Percentiles rank a stretch among this genome's conserved stretches.
Conservation (phyloP, 1,140 invertebrate species). For the Mizuhopecten yessoensis region DNA sequence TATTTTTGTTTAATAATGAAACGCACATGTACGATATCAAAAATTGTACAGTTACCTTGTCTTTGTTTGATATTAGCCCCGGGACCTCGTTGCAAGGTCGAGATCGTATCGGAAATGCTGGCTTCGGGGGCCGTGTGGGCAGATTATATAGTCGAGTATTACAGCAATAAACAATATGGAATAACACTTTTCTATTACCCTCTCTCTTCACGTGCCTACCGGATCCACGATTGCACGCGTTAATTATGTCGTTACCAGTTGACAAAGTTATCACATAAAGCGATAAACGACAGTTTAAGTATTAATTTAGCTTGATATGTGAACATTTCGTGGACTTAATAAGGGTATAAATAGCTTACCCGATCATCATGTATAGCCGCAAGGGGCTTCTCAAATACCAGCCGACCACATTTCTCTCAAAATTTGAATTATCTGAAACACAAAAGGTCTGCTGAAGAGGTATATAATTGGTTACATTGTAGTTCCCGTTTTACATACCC, state of each 20-base stretch:
- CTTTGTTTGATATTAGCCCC: too few species aligned
- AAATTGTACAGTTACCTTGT: too few species aligned
- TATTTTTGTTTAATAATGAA: too few species aligned
- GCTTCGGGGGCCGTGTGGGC: not conserved
- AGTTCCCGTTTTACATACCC: not conserved
- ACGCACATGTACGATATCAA: too few species aligned
- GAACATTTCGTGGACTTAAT: not conserved
- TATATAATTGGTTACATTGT: not conserved
- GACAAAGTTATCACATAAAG: not conserved
- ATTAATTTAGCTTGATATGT: not conserved
- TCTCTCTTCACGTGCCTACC: not conserved
- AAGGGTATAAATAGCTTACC: not conserved
- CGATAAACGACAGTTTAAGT: conserved; percentile 27
- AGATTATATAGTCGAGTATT: not conserved
- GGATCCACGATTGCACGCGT: not conserved
- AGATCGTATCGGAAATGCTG: not conserved
- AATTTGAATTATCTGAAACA: not conserved
- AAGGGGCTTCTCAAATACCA: not conserved
- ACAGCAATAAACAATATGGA: not conserved
- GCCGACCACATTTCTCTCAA: not conserved
- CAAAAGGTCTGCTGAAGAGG: not conserved
- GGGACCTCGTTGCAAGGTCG: too few species aligned
- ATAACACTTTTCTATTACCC: not conserved
- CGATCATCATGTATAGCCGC: not conserved
- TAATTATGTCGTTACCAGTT: conserved; percentile 6